Conservation (phyloP, 1,140 invertebrate species). For the Leguminivora glycinivorella region DNA sequence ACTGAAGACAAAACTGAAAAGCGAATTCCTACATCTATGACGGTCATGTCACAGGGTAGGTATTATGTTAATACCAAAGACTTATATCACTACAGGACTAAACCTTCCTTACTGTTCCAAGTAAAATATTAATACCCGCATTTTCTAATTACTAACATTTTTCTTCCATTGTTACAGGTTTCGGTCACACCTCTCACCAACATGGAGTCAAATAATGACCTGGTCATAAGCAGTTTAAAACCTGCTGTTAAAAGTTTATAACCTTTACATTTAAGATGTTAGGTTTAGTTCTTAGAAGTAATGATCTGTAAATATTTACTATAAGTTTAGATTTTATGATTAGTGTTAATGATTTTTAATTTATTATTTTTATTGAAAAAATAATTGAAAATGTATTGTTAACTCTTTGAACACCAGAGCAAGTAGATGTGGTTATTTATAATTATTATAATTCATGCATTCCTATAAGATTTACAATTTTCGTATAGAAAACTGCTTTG, state of each 20-base stretch:
- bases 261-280: not conserved
- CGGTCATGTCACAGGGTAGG: too few species aligned
- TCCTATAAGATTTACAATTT: too few species aligned
- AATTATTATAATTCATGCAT: too few species aligned
- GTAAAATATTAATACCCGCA: not conserved
- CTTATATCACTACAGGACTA: too few species aligned
- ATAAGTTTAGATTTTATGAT: not conserved
- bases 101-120: not conserved
- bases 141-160: not conserved
- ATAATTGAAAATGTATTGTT: not conserved
- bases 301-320: constrained; percentile 17
- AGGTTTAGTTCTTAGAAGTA: not conserved
- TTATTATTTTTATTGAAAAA: not conserved
- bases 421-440: too few species aligned
- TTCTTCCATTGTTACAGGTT: constrained; percentile 8
- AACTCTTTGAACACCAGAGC: not conserved
- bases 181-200: constrained; percentile 14
- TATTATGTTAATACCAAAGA: too few species aligned
- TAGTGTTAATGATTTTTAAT: constrained; percentile 2
- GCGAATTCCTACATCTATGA: too few species aligned
- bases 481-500: too few species aligned
- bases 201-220: not conserved
- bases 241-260: not conserved
- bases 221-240: constrained; percentile 18
- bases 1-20: too few species aligned